A percentile compares a stretch with the other conserved stretches of the same genome.
Evolutionary conservation across 2,797 vertebrate genomes (phyloP).

Genomic region (Trichosurus vulpecula): DNA sequence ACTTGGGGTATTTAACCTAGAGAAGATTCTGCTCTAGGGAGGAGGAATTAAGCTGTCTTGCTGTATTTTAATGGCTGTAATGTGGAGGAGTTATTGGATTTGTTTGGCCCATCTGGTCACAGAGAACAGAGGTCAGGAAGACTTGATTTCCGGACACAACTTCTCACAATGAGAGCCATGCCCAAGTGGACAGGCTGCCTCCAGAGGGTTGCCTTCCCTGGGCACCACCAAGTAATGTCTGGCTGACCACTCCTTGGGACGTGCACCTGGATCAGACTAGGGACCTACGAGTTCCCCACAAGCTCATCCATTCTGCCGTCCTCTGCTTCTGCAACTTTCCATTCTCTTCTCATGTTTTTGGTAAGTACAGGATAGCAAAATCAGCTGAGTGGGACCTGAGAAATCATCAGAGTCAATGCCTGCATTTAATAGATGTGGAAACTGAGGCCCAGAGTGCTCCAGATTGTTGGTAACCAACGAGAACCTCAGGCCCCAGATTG

Average conservation of each 20-base stretch:
- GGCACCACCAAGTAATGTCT: background rate
- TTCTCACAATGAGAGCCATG: background rate
- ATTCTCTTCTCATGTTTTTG: background rate
- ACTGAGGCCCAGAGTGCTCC: background rate
- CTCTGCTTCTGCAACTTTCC: background rate
- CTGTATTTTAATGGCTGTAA: background rate
- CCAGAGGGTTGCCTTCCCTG: background rate
- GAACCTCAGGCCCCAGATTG: background rate
- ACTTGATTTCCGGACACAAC: background rate
- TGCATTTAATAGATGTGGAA: background rate
- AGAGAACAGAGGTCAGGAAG: background rate
- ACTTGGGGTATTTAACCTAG: background rate
- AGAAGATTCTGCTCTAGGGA: background rate
- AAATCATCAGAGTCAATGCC: background rate
- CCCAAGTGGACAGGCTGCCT: background rate
- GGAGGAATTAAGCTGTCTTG: background rate
- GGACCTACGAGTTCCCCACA: background rate
- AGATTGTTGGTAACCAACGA: too few relatives aligned
- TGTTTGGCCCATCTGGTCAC: background rate
- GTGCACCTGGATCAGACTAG: background rate
- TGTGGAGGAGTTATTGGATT: background rate
- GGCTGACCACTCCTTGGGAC: background rate
- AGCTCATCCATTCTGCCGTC: background rate
- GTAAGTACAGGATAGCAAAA: background rate
- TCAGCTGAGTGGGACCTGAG: background rate